Percentiles rank a stretch among this genome's conserved stretches.
phyloP scores from a whole-genome alignment of 2,113 vertebrate genomes.

The Rattus norvegicus region DNA sequence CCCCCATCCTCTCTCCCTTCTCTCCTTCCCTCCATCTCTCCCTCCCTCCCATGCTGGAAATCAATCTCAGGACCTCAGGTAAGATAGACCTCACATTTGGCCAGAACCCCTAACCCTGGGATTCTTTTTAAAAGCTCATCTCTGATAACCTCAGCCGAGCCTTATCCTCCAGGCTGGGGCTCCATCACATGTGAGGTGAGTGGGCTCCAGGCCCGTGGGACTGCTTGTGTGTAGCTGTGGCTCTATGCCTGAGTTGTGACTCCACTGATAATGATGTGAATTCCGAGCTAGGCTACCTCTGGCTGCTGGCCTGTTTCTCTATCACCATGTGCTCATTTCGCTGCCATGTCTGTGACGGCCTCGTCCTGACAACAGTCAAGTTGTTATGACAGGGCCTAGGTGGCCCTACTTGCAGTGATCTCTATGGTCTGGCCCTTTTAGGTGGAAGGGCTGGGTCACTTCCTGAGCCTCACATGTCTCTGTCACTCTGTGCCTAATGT shows the following conservation, averaged over 20 bases:
- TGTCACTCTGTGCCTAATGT: background rate
- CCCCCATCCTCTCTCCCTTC: background rate
- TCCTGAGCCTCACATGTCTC: background rate
- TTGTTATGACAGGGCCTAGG: background rate
- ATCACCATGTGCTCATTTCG: background rate
- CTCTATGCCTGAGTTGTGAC: no score
- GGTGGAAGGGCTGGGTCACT: no score
- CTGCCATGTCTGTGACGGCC: accelerated
- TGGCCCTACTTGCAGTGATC: background rate
- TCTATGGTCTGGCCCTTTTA: background rate
- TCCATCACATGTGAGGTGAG: accelerated
- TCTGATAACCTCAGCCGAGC: background rate
- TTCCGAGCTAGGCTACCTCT: background rate
- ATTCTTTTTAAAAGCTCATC: background rate
- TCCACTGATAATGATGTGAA: accelerated
- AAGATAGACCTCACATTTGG: no score
- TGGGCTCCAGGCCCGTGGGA: accelerated
- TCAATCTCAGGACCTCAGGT: background rate
- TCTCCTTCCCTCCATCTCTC: background rate
- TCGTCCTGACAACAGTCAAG: accelerated
- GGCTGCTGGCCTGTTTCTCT: background rate
- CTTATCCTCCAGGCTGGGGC: background rate
- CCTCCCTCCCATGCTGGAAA: background rate
- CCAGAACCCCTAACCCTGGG: background rate
- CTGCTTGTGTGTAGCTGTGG: accelerated